Base-by-base conservation (phyloP, 2,113 vertebrate genomes). In the Sinosuthora webbiana region DNA sequence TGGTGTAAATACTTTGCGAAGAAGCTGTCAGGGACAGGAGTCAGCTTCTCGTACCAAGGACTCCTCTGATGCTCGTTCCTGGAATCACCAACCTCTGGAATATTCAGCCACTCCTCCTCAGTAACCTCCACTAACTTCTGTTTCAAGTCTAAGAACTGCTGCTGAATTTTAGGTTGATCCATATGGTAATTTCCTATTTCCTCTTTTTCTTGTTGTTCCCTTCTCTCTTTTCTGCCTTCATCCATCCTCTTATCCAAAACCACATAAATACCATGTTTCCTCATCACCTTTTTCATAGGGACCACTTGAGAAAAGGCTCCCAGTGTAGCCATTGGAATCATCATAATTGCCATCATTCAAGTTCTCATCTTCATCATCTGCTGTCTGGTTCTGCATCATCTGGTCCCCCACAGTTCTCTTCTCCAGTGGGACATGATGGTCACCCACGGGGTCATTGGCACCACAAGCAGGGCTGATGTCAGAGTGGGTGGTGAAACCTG, bases 171-270 rank as follows among this genome's bases (percentile, higher is more conserved):
- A 42, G 99, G 99, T 35, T 99, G 97, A 67, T 99, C 99, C 99
- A 99, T 99, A 93, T 98, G 98, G 76, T 99, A 99, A 85, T 99
- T 99, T 94, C 99, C 99, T 12, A 99, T 99, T 96, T 99, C 99
- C 78, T 99, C 99, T 95, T 99, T 99, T 88, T 99, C 99, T 79
- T 99, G 98, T 94, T 99, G 98, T 91, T 99, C 98, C 94, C 98
- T 94, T 99, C 99, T 98, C 89, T 99, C 99, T 92, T 99, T 99
- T 21, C 99, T 98, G 83, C 98, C 97, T 93, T 99, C 99, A 94
- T 99, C 99, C 99, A 99, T 99, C 84, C 99, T 98, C 83, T 99
- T 99, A 89, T 99, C 99, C 95, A 99, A 91, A 31, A 99, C 98
- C 9, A 97, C 98, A 93, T 99, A 99, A 89, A 99, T 99, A n/a